phyloP scores from a whole-genome alignment of 1,140 invertebrate species.

The Pectinophora gossypiella region DNA sequence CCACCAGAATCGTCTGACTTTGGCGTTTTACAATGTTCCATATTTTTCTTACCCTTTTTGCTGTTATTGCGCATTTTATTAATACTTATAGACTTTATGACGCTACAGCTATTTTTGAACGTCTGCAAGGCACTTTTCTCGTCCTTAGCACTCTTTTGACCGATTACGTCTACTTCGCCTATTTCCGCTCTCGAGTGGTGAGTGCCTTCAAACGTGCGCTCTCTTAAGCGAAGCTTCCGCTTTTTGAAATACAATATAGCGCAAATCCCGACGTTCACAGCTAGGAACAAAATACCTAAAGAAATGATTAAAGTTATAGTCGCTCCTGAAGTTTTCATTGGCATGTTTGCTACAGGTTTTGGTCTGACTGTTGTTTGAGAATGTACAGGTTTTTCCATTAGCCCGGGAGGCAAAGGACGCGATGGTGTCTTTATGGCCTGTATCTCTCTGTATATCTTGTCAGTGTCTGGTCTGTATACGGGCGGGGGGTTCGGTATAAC shows the following conservation, averaged over 20 bases:
- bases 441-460: conserved; percentile 56
- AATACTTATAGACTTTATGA: conserved; percentile 76
- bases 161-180: conserved; percentile 60
- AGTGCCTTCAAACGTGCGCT: conserved; percentile 70
- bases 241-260: conserved; percentile 86
- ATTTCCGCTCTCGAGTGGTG: conserved; percentile 47
- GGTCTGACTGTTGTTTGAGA: conserved; percentile 36
- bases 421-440: conserved; percentile 57
- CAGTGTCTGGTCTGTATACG: conserved; percentile 37
- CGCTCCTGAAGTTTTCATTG: conserved; percentile 68
- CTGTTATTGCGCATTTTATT: conserved; percentile 45
- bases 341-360: conserved; percentile 21
- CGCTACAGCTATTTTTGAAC: conserved; percentile 72
- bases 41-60: conserved; percentile 71
- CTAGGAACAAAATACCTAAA: conserved; percentile 85
- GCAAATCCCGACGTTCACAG: conserved; percentile 88
- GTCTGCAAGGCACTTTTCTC: conserved; percentile 58
- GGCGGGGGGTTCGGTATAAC: conserved; percentile 43
- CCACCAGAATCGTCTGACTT: conserved; percentile 77
- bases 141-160: conserved; percentile 62
- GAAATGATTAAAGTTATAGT: conserved; percentile 85
- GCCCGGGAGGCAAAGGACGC: conserved; percentile 37
- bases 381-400: conserved; percentile 44
- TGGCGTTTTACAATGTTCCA: conserved; percentile 79
- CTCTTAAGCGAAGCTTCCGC: conserved; percentile 75